A percentile compares a stretch with the other conserved stretches of the same genome.
These are phyloP conservation scores for Eurois occulta DNA, from an alignment of 2,888 invertebrate genomes.

Conservation along the genomic window DNA sequence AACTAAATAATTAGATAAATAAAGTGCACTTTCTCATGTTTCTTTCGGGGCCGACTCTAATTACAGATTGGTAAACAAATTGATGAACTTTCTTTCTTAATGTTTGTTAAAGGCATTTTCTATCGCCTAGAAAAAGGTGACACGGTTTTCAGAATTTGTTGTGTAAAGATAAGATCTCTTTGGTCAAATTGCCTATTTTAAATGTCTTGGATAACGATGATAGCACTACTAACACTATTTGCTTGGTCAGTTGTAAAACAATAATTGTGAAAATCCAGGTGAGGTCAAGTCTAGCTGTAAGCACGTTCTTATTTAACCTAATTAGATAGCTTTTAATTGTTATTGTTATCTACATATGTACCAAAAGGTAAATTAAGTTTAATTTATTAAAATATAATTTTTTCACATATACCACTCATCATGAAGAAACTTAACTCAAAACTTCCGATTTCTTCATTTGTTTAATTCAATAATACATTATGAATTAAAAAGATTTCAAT, in stretches of 20 bases:
- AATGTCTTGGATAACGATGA: not conserved
- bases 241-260: not conserved
- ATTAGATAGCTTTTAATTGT: not conserved
- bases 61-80: conserved; percentile 58
- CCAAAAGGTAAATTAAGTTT: not conserved
- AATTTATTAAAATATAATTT: not conserved
- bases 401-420: not conserved
- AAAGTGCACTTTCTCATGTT: conserved; percentile 57
- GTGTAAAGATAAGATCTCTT: not conserved
- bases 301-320: not conserved
- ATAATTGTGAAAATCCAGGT: not conserved
- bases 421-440: not conserved
- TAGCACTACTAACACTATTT: not conserved
- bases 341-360: too few species aligned
- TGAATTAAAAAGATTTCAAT: not conserved
- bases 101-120: conserved; percentile 15
- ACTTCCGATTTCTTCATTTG: not conserved
- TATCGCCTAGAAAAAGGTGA: conserved; percentile 8
- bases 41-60: conserved; percentile 40
- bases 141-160: conserved; percentile 14
- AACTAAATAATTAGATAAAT: conserved; percentile 55
- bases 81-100: conserved; percentile 51
- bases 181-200: not conserved
- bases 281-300: not conserved
- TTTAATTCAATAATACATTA: not conserved